These are phyloP conservation scores for Clarias batrachus DNA, from an alignment of 2,113 vertebrate genomes.

Conservation along the genomic window DNA sequence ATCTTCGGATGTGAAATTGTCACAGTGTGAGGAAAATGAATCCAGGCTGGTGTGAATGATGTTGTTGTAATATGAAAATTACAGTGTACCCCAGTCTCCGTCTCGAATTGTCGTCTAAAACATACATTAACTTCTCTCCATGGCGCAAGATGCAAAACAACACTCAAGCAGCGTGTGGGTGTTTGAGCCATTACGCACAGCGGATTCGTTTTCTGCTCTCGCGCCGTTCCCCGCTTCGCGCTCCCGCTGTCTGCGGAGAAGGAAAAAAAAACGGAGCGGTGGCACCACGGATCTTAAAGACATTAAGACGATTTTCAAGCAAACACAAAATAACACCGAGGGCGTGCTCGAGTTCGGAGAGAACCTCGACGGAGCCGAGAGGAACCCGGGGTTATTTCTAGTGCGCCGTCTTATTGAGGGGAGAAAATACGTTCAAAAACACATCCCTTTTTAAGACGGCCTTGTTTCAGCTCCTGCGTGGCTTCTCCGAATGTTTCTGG, in stretches of 20 bases:
- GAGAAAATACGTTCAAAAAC: neutral
- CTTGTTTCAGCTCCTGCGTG: neutral
- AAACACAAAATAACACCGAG: neutral
- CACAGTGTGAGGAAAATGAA: slow-evolving; percentile 19
- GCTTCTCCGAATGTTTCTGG: neutral
- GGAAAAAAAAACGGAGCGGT: neutral
- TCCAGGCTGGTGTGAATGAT: slow-evolving; percentile 11
- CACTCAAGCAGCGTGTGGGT: slow-evolving; percentile 28
- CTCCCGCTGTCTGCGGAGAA: slow-evolving; percentile 1
- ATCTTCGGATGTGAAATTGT: slow-evolving; percentile 4
- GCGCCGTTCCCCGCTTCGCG: neutral
- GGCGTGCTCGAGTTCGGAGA: neutral
- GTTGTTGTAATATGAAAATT: slow-evolving; percentile 22
- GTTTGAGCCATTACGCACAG: slow-evolving; percentile 22
- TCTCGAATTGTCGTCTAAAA: slow-evolving; percentile 19
- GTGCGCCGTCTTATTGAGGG: neutral
- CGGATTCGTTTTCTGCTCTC: slow-evolving; percentile 13
- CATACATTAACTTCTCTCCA: slow-evolving; percentile 43
- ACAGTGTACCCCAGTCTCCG: slow-evolving; percentile 1
- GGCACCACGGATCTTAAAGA: neutral
- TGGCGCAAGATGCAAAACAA: slow-evolving; percentile 5
- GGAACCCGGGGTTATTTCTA: neutral
- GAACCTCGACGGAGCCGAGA: neutral
- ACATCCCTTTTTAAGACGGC: neutral
- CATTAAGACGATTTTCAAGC: slow-evolving; percentile 8